Percentiles rank a stretch among this genome's conserved stretches.
Conservation (phyloP, 2,888 invertebrate genomes). For the Meta bourneti region DNA sequence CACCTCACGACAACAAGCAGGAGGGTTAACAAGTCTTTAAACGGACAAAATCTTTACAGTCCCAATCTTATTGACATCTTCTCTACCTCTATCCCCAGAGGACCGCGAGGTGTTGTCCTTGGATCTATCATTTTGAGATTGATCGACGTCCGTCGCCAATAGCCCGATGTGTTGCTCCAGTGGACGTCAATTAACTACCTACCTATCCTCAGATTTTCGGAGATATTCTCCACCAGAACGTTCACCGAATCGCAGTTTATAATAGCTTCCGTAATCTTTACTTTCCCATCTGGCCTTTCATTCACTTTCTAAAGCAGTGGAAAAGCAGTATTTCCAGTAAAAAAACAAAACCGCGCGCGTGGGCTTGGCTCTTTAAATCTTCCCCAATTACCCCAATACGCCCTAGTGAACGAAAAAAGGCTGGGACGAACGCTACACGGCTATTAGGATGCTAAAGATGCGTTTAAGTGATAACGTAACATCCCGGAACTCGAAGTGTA, state of each 20-base stretch:
- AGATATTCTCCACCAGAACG: too few species aligned
- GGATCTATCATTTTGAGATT: too few species aligned
- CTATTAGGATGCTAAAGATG: slow-evolving; percentile 61
- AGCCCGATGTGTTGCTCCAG: too few species aligned
- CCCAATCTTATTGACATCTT: too few species aligned
- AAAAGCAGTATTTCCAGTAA: neutral
- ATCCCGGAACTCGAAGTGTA: slow-evolving; percentile 61
- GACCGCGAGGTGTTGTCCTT: too few species aligned
- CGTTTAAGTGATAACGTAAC: slow-evolving; percentile 54
- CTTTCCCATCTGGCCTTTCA: neutral
- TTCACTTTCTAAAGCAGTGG: slow-evolving; percentile 20
- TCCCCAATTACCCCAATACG: slow-evolving; percentile 56
- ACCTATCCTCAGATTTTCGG: too few species aligned
- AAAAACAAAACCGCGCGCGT: neutral
- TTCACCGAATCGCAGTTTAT: neutral
- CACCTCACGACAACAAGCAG: too few species aligned
- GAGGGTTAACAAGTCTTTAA: too few species aligned
- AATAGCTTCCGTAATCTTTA: neutral
- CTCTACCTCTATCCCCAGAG: too few species aligned
- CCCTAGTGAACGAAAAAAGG: slow-evolving; percentile 23
- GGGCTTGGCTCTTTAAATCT: slow-evolving; percentile 61
- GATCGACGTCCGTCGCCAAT: too few species aligned
- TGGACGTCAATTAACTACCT: too few species aligned
- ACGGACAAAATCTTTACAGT: too few species aligned
- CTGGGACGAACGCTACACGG: slow-evolving; percentile 31